Percentiles rank a stretch among this genome's conserved stretches.
These are phyloP conservation scores for Ammodytes dubius DNA, from an alignment of 2,113 vertebrate genomes.

Conservation along the genomic window DNA sequence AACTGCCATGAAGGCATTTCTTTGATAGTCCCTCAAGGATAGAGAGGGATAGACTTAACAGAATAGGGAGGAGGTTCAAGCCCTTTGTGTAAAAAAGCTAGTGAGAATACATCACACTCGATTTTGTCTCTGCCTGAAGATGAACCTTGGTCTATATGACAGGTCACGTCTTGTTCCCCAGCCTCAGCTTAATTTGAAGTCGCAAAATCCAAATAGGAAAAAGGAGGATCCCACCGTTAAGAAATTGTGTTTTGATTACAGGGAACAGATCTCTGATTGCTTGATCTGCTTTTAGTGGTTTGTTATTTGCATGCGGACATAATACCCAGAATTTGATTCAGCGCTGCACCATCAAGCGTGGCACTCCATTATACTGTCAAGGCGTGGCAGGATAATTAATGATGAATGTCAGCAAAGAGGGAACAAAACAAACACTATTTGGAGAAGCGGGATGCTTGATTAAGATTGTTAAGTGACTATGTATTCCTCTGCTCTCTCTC, in stretches of 20 bases:
- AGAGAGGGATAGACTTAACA: slow-evolving; percentile 49
- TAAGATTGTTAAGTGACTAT: slow-evolving; percentile 50
- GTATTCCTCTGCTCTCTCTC: slow-evolving; percentile 20
- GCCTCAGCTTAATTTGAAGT: slow-evolving; percentile 43
- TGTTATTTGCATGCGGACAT: slow-evolving; percentile 37
- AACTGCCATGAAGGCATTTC: slow-evolving; percentile 48
- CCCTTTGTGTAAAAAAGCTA: slow-evolving; percentile 59
- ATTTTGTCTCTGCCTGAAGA: slow-evolving; percentile 48
- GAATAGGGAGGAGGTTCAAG: slow-evolving; percentile 47
- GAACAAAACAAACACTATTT: slow-evolving; percentile 57
- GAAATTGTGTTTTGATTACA: slow-evolving; percentile 58
- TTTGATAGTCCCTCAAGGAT: slow-evolving; percentile 37
- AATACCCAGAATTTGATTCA: slow-evolving; percentile 37
- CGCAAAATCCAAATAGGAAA: slow-evolving; percentile 52
- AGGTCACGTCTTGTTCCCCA: slow-evolving; percentile 28
- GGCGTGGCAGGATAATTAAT: slow-evolving; percentile 65
- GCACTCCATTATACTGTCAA: slow-evolving; percentile 58
- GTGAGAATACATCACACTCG: slow-evolving; percentile 39
- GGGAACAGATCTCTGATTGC: slow-evolving; percentile 26
- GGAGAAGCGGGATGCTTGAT: slow-evolving; percentile 29
- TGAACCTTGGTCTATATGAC: slow-evolving; percentile 41
- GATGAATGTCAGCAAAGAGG: slow-evolving; percentile 46
- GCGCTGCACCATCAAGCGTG: slow-evolving; percentile 27
- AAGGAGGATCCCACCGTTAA: slow-evolving; percentile 38
- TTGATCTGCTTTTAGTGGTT: slow-evolving; percentile 35